phyloP scores from a whole-genome alignment of 2,113 vertebrate genomes.

The Pseudois nayaur region DNA sequence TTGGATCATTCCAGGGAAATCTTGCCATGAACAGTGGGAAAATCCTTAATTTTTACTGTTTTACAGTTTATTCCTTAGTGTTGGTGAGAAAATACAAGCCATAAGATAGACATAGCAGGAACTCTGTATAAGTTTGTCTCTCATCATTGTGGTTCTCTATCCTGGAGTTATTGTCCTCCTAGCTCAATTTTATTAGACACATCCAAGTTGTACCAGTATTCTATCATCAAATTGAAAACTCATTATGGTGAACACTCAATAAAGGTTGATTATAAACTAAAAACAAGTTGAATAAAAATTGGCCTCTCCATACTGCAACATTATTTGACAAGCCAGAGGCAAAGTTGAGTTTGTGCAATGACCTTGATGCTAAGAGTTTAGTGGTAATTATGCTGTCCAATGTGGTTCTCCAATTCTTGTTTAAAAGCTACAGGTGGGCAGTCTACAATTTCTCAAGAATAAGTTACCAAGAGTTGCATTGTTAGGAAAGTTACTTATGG shows the following conservation, averaged over 20 bases:
- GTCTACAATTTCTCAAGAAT: neutral
- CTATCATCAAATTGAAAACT: neutral
- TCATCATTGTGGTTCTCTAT: neutral
- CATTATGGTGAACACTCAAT: neutral
- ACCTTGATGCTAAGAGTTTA: neutral
- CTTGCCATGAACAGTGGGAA: neutral
- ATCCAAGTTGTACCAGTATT: neutral
- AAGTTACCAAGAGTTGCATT: neutral
- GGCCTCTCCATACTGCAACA: neutral
- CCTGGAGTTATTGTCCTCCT: neutral
- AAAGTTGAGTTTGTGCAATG: neutral
- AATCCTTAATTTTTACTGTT: neutral
- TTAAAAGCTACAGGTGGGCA: neutral
- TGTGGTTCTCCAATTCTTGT: neutral
- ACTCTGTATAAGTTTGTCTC: neutral
- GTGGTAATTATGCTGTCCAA: neutral
- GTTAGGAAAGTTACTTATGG: neutral
- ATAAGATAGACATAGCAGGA: neutral
- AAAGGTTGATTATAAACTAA: constrained; percentile 11
- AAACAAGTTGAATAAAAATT: neutral
- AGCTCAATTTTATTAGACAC: neutral
- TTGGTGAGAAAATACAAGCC: neutral
- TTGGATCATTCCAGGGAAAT: neutral
- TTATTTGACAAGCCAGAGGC: neutral
- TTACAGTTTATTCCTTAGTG: neutral